Base-by-base conservation (phyloP, 2,797 vertebrate species). In the Mastacembelus armatus region DNA sequence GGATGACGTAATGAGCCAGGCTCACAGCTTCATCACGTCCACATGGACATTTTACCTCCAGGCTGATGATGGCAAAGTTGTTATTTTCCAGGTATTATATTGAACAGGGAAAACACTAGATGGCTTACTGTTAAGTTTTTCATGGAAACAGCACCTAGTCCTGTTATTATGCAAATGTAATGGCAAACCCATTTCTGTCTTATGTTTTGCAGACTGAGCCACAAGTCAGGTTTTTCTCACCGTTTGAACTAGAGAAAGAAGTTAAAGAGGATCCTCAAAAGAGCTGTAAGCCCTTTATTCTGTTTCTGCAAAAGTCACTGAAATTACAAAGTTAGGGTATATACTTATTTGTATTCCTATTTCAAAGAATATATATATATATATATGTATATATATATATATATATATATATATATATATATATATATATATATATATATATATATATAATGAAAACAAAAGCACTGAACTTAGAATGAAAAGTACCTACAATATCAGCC, bases 11-110 rank as follows among this genome's bases (percentile, higher is more conserved):
- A 95, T 99, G 95, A 97, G 91, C 88, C 97, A 97, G 5, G 97
- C 98, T 27, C 97, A 99, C 82, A 97, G 94, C 86, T 95, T 99
- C 65, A 96, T 99, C 83, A 95, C 95, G 2, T 97, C 97, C 27
- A 95, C 96, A 0, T 99, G 98, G 98, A 98, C 97, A 0, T 98
- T 99, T 86, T 99, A 98, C 88, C 95, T 99, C 81, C 98, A 99
- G 84, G 97, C 95, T 10, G 98, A 99, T 81, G 96, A 99, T 84
- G 98, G 97, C 66, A 97, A 95, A 93, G 95, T 99, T 39, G 93
- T 99, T 30, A 95, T 99, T 89, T 98, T 98, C 86, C 97, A 99
- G 96, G 98, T 99, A 80, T 52, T 12, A 11, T 11, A 15, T n/a
- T 10, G 4, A 38, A 7, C 10, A 21, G 2, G 12, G 4, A 10